Evolutionary conservation across 1,140 invertebrate species (phyloP), one percentile per base, ranked within the genome.

Genomic region (Aphelenchoides besseyi): DNA sequence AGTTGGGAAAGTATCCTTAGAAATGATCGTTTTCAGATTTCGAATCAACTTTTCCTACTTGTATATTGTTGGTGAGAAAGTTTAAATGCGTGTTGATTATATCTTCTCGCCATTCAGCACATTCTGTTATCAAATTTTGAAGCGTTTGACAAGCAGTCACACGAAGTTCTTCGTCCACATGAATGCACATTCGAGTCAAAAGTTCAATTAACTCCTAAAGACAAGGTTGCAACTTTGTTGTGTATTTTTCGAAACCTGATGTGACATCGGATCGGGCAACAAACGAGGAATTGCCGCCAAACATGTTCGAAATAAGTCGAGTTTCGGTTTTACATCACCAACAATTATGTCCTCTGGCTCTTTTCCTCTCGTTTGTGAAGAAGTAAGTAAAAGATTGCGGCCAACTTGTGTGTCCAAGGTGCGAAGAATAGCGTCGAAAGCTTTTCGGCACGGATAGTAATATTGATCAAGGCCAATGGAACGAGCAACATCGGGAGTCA

Each of bases 231-330:
- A n/a, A 12, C n/a, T 32, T 16, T 63, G 0, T 12, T 8, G n/a
- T 26, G 28, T 18, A 54, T 29, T n/a, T n/a, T n/a, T 59, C 9
- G 29, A 52, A 86, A 98, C 95, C 16, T 90, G 89, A 9, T 92
- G 89, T 26, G 90, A 92, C 92, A 98, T 97, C 0, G 93, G 94
- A 85, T 98, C 95, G 0, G 96, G 96, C 74, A 98, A 94, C 3
- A 98, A 86, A 59, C 97, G 89, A 3, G 97, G 97, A 75, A 99
- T 95, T 2, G 96, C 95, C 23, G 96, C 96, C 18, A 99, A 92
- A 85, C 96, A 98, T 0, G 96, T 98, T 26, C 95, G 89, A 82
- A 98, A 98, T 70, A 99, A 86, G 87, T 98, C 96, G 72, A 99
- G 94, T 82, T 95, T 91, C 0, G 95, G 93, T 85, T 98, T 98